Conservation (phyloP, 2,888 invertebrate genomes). For the Lasius fuliginosus region DNA sequence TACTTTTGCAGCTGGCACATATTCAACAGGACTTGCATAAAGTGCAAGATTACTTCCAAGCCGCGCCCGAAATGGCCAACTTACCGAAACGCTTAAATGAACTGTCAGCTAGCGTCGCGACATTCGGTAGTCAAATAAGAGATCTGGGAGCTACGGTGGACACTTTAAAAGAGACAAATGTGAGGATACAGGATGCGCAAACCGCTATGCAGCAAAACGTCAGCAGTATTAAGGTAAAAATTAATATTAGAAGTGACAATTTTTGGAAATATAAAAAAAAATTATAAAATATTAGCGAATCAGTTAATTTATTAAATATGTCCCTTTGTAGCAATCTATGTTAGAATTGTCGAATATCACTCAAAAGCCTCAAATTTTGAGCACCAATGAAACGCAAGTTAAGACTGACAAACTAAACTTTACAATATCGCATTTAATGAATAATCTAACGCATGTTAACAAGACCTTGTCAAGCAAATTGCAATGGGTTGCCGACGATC, state of each 20-base stretch:
- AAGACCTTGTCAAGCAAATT: constrained; percentile 85
- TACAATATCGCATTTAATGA: constrained; percentile 82
- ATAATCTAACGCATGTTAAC: constrained; percentile 85
- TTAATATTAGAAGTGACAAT: neutral
- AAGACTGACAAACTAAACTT: constrained; percentile 84
- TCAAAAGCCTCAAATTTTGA: constrained; percentile 78
- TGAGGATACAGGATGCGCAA: constrained; percentile 83
- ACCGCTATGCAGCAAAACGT: constrained; percentile 80
- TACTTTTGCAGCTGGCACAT: constrained; percentile 84
- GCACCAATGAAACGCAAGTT: constrained; percentile 82
- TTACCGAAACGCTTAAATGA: constrained; percentile 88
- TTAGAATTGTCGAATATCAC: constrained; percentile 81
- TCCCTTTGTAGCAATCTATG: constrained; percentile 68
- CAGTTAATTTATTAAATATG: constrained; percentile 17
- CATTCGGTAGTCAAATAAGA: constrained; percentile 89
- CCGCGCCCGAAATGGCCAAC: constrained; percentile 88
- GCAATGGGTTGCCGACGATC: constrained; percentile 85
- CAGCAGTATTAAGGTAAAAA: constrained; percentile 80
- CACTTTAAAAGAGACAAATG: constrained; percentile 82
- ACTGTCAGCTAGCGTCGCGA: constrained; percentile 88
- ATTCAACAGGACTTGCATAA: constrained; percentile 87
- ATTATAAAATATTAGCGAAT: too few species aligned
- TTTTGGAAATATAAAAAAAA: neutral
- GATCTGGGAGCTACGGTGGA: constrained; percentile 85
- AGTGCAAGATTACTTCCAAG: constrained; percentile 88